These are phyloP conservation scores for Elegia similella DNA, from an alignment of 2,888 invertebrate species.

Conservation along the genomic window DNA sequence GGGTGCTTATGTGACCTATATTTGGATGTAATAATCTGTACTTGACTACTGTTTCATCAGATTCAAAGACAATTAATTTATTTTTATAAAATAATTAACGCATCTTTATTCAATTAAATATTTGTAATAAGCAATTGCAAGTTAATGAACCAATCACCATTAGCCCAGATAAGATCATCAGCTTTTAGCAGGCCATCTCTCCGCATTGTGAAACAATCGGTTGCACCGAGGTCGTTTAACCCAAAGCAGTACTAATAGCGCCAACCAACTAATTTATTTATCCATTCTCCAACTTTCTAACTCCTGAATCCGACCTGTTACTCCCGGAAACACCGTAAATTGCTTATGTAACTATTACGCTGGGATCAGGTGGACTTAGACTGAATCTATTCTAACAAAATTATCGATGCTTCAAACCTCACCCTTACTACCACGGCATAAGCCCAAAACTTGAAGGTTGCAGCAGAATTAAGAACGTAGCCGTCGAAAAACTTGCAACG, in stretches of 20 bases:
- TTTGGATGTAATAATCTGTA: no score
- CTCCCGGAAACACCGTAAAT: slow-evolving; percentile 51
- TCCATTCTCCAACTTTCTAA: slow-evolving; percentile 46
- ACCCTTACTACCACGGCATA: slow-evolving; percentile 32
- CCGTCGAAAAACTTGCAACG: slow-evolving; percentile 33
- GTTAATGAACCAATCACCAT: neutral
- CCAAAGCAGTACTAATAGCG: slow-evolving; percentile 21
- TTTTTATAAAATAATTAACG: neutral
- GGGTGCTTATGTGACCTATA: no score
- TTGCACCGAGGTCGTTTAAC: slow-evolving; percentile 18
- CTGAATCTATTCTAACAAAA: slow-evolving; percentile 30
- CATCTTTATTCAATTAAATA: neutral
- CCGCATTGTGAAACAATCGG: slow-evolving; percentile 11
- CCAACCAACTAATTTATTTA: slow-evolving; percentile 33
- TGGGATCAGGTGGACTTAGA: slow-evolving; percentile 49
- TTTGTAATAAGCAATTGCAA: neutral
- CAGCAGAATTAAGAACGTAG: slow-evolving; percentile 31
- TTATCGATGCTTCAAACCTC: slow-evolving; percentile 34
- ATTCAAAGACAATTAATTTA: no score
- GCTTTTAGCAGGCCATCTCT: slow-evolving; percentile 1
- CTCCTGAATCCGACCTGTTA: slow-evolving; percentile 35
- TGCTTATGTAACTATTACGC: slow-evolving; percentile 53
- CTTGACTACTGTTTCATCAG: no score
- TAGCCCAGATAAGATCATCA: neutral
- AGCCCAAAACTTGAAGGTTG: slow-evolving; percentile 38